A percentile compares a stretch with the other conserved stretches of the same genome.
These are phyloP conservation scores for Sanderia malayensis DNA, from an alignment of 30 jellyfish, hydroid and myxozoan species.

Conservation along the genomic window DNA sequence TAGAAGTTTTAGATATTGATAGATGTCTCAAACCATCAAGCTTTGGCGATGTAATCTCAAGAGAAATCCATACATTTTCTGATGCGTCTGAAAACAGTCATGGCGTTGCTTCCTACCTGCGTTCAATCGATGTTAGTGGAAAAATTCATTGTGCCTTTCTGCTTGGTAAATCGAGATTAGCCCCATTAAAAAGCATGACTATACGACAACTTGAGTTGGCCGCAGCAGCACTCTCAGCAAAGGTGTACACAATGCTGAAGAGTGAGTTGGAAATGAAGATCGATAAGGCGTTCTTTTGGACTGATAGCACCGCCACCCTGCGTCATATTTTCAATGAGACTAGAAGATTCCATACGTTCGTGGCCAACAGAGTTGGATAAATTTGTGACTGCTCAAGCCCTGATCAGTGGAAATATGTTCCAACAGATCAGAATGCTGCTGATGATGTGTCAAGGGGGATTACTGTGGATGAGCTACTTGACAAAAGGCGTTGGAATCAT, in stretches of 20 bases:
- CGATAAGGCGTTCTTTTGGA: conserved; percentile 1
- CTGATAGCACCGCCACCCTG: conserved; percentile 5
- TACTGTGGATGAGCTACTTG: not conserved
- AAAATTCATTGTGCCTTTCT: not conserved
- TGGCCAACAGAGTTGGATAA: not conserved
- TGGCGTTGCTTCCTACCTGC: conserved; percentile 2
- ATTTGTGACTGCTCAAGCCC: not conserved
- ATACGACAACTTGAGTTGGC: not conserved
- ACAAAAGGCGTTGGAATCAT: not conserved
- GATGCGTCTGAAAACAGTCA: not conserved
- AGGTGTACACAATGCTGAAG: conserved; percentile 1
- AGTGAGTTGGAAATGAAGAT: not conserved
- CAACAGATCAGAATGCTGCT: not conserved
- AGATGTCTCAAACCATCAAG: conserved; percentile 1
- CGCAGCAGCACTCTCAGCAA: not conserved
- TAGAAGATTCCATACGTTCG: not conserved
- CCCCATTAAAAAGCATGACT: not conserved
- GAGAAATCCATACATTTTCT: not conserved
- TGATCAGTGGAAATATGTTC: not conserved
- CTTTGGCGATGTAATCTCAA: conserved; percentile 1
- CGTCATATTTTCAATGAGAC: not conserved
- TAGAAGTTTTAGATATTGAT: not conserved
- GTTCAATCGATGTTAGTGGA: not conserved
- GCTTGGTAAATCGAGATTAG: not conserved
- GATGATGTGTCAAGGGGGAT: not conserved